Evolutionary conservation across 2,797 vertebrate genomes (phyloP), one percentile per base, ranked within the genome.

Genomic region (Pachyuromys duprasi): DNA sequence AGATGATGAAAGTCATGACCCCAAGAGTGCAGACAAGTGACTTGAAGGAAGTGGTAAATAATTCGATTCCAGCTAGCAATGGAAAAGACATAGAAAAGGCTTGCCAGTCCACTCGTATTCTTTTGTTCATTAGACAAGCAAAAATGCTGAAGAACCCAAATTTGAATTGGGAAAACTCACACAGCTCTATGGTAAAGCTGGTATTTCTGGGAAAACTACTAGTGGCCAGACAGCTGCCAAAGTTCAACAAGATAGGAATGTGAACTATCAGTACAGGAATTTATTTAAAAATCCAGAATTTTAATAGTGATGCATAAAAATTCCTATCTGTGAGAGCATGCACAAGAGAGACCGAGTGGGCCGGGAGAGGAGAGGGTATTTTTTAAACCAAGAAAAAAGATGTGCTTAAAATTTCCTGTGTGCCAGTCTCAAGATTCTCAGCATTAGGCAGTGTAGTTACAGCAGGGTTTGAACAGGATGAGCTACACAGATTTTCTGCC

Each of bases 331-430:
- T 2, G 24, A 28, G 14, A 31, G 75, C 49, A 49, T 31, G 15
- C 8, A 6, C n/a, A 17, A 18, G n/a, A 70, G 36, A 36, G 7
- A 39, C 2, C 3, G 17, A 36, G n/a, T 3, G 31, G 33, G 62
- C 26, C 5, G 12, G 0, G 8, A 42, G n/a, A n/a, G 14, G 5
- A 7, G 49, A 62, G 60, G 49, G 11, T 49, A 49, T 49, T 49
- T 98, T 98, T 97, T 95, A 97, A 88, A 97, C 97, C 26, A 60
- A 82, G 72, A 65, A 31, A 28, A 53, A 95, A 95, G 97, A 2
- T 86, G 49, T 90, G 63, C 86, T 84, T 95, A 97, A 97, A 96
- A 92, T 94, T 97, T 93, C 63, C 80, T 53, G 91, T 53, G n/a
- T 57, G 95, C 80, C 92, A 94, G 72, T 57, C 96, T 90, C 94